Percentiles rank a stretch among this genome's conserved stretches.
Conservation (phyloP, 2,113 vertebrate species). For the Pteruthius melanotis region DNA sequence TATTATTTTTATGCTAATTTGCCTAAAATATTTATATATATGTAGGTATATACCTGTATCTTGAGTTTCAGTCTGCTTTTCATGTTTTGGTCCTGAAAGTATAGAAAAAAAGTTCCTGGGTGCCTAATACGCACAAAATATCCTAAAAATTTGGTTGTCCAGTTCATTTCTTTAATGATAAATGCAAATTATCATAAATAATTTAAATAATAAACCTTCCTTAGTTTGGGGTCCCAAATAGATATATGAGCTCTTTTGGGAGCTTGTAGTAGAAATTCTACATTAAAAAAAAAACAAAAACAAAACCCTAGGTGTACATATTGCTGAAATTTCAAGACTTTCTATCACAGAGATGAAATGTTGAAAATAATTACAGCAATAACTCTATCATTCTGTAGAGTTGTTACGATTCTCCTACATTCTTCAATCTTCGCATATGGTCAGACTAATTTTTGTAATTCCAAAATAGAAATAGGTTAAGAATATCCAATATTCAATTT, state of each 20-base stretch:
- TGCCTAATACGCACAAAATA: neutral
- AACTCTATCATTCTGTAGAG: neutral
- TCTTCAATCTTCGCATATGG: neutral
- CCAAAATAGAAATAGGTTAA: neutral
- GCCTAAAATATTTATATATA: neutral
- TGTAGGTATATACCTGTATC: neutral
- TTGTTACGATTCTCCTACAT: neutral
- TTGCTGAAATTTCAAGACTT: neutral
- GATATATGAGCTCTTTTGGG: neutral
- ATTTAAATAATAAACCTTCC: neutral
- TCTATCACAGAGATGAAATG: neutral
- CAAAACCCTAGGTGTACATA: neutral
- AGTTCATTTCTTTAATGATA: neutral
- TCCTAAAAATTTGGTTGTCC: neutral
- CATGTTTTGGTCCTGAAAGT: constrained; percentile 26
- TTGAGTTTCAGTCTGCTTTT: neutral
- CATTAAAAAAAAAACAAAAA: neutral
- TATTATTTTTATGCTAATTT: neutral
- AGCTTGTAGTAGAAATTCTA: neutral
- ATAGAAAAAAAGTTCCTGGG: neutral
- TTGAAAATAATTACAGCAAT: neutral
- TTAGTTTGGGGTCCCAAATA: neutral
- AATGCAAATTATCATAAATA: no score
- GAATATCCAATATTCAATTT: neutral
- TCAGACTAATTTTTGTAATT: neutral